Evolutionary conservation across 2,888 invertebrate species (phyloP).

Genomic region (Euzophera pinguis): DNA sequence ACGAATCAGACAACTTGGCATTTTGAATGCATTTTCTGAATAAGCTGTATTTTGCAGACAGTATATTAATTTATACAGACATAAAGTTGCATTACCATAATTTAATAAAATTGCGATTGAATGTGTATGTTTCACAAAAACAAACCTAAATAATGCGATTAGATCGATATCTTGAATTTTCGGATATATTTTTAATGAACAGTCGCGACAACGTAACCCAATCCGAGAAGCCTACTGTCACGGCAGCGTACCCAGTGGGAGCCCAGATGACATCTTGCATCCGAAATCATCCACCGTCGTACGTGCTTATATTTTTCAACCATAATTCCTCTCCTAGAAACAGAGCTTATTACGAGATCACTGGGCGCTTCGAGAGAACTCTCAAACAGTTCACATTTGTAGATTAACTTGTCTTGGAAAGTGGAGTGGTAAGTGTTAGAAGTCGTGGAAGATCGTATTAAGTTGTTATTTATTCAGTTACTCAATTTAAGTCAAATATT

Average conservation of each 20-base stretch:
- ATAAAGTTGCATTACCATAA: background rate
- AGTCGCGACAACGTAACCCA: conserved; percentile 16
- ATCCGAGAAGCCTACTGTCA: conserved; percentile 26
- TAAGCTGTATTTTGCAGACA: conserved; percentile 12
- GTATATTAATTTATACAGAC: background rate
- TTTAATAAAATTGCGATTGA: background rate
- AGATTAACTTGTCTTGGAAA: background rate
- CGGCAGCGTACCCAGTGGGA: conserved; percentile 25
- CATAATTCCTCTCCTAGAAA: conserved; percentile 48
- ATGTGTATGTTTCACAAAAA: background rate
- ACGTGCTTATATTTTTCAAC: conserved; percentile 43
- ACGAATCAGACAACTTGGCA: conserved; percentile 44
- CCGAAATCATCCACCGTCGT: conserved; percentile 31
- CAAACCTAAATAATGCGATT: background rate
- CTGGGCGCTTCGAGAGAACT: conserved; percentile 36
- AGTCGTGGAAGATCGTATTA: too few relatives aligned
- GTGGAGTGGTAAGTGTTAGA: too few relatives aligned
- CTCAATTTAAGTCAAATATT: too few relatives aligned
- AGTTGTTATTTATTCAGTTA: too few relatives aligned
- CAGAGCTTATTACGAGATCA: conserved; percentile 36
- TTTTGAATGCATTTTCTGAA: conserved; percentile 29
- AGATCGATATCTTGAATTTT: background rate
- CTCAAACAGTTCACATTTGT: background rate
- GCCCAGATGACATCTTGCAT: conserved; percentile 37
- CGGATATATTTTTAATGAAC: background rate